Conservation (phyloP, 2,797 vertebrate species). For the Chrosomus eos region DNA sequence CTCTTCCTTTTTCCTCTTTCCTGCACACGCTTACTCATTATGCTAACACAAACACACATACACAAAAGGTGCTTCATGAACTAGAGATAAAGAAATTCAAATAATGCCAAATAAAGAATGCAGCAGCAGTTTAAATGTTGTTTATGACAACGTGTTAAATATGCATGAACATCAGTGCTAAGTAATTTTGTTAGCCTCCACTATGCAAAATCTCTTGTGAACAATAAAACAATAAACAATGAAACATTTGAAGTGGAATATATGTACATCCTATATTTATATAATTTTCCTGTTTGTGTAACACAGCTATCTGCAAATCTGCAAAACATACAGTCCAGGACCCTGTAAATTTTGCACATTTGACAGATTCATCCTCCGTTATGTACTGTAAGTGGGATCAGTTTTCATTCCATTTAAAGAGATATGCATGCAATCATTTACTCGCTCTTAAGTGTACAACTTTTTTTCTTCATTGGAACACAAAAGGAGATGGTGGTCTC, state of each 20-base stretch:
- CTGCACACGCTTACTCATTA: constrained; percentile 1
- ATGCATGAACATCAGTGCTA: neutral
- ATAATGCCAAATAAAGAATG: neutral
- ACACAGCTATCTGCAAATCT: neutral
- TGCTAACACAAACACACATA: neutral
- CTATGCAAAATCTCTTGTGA: neutral
- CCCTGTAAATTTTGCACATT: neutral
- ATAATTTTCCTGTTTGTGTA: neutral
- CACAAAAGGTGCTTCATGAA: constrained; percentile 24
- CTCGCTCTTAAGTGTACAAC: neutral
- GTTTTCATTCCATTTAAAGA: constrained; percentile 2
- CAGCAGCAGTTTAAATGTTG: neutral
- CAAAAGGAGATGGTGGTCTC: neutral
- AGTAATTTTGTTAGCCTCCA: neutral
- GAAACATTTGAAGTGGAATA: neutral
- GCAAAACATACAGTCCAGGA: neutral
- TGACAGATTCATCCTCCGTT: neutral
- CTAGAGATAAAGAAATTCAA: neutral
- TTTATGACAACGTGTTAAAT: neutral
- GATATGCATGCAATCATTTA: neutral
- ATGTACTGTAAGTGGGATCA: neutral
- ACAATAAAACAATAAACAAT: constrained; percentile 6
- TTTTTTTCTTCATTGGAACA: neutral
- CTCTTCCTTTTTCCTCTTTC: constrained; percentile 47
- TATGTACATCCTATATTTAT: neutral